Conservation (phyloP, 2,113 vertebrate genomes). For the Edolisoma coerulescens region DNA sequence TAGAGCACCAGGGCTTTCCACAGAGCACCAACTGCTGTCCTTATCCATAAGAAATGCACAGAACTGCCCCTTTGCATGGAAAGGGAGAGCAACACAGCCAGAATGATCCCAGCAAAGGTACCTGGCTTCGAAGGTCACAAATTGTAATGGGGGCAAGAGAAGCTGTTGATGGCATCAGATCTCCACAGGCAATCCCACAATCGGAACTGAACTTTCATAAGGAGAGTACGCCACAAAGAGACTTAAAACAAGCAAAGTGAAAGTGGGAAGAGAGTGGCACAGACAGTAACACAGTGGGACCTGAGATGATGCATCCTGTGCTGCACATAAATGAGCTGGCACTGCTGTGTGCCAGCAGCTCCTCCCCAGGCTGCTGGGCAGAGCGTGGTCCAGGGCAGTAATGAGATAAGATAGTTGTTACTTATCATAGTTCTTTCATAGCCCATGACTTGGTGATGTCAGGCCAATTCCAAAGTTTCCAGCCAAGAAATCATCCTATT, state of each 20-base stretch:
- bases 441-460: neutral
- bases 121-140: neutral
- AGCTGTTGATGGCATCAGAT: neutral
- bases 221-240: neutral
- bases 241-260: neutral
- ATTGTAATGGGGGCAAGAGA: rapidly evolving
- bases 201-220: rapidly evolving
- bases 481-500: neutral
- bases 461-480: neutral
- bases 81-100: neutral
- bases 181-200: neutral
- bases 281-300: neutral
- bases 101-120: neutral
- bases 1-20: neutral
- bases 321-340: neutral
- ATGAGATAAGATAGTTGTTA: neutral
- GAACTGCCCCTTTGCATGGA: neutral
- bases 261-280: neutral
- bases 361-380: neutral
- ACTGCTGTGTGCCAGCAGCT: neutral
- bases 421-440: neutral
- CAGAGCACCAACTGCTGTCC: neutral
- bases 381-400: neutral
- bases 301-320: rapidly evolving
- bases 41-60: neutral